Conservation (phyloP, 35 echinoderm and acorn worm genomes). For the Ophiothrix spiculata region DNA sequence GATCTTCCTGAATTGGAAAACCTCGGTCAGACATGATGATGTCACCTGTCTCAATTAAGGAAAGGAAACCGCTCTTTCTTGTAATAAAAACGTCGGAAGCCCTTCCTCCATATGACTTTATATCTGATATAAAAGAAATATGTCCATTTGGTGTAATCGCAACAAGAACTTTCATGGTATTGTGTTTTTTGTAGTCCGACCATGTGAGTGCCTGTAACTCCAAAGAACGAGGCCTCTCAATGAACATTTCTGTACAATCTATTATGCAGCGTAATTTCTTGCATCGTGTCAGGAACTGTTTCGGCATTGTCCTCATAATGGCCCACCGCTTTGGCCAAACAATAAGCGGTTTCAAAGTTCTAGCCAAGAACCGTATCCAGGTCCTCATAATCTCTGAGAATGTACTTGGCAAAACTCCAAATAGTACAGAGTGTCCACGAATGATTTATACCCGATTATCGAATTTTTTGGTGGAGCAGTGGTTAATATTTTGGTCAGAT, state of each 20-base stretch:
- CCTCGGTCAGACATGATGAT: conserved; percentile 58
- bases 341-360: conserved; percentile 28
- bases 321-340: conserved; percentile 25
- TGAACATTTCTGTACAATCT: conserved; percentile 51
- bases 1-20: conserved; percentile 59
- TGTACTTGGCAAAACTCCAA: conserved; percentile 17
- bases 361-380: conserved; percentile 50
- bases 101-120: conserved; percentile 51
- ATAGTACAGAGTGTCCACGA: conserved; percentile 34
- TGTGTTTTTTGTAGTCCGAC: background rate
- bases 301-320: conserved; percentile 10
- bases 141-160: conserved; percentile 44
- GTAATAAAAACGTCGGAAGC: conserved; percentile 47
- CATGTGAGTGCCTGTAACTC: conserved; percentile 42
- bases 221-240: conserved; percentile 40
- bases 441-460: too few species aligned
- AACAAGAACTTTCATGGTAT: conserved; percentile 42
- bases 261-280: conserved; percentile 31
- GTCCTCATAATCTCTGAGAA: conserved; percentile 39
- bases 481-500: too few species aligned
- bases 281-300: conserved; percentile 17
- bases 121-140: conserved; percentile 52
- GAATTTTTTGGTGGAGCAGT: too few species aligned
- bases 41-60: conserved; percentile 49
- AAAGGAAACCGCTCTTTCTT: conserved; percentile 31